phyloP scores from a whole-genome alignment of 2,113 vertebrate species.

The Camelus bactrianus region DNA sequence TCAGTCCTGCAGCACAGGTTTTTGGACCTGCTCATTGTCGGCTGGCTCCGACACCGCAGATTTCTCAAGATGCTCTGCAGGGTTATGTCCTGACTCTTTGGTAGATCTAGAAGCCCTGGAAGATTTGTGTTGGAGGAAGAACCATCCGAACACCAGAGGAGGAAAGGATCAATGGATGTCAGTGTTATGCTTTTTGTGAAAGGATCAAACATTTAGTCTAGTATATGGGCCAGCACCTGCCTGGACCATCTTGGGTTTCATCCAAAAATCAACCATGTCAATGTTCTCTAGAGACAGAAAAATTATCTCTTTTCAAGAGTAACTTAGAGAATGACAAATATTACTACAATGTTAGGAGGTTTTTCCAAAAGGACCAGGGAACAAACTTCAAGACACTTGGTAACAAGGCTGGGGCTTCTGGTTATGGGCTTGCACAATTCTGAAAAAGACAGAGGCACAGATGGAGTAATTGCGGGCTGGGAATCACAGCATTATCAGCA shows the following conservation, averaged over 20 bases:
- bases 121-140: neutral
- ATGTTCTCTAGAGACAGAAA: neutral
- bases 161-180: neutral
- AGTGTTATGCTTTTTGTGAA: neutral
- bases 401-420: neutral
- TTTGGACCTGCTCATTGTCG: too few species aligned
- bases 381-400: neutral
- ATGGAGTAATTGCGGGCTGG: neutral
- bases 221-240: neutral
- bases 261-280: neutral
- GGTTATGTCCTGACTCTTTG: constrained; percentile 18
- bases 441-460: neutral
- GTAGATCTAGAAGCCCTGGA: neutral
- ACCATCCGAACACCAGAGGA: neutral
- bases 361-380: neutral
- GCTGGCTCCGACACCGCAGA: neutral
- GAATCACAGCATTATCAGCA: neutral
- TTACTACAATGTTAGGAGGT: neutral
- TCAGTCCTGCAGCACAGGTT: too few species aligned
- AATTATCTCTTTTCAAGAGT: neutral
- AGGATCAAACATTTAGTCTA: neutral
- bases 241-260: neutral
- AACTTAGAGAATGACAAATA: neutral
- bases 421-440: neutral
- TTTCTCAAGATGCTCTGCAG: constrained; percentile 47